phyloP scores from a whole-genome alignment of 1,140 invertebrate species.

The Heliconius congener region DNA sequence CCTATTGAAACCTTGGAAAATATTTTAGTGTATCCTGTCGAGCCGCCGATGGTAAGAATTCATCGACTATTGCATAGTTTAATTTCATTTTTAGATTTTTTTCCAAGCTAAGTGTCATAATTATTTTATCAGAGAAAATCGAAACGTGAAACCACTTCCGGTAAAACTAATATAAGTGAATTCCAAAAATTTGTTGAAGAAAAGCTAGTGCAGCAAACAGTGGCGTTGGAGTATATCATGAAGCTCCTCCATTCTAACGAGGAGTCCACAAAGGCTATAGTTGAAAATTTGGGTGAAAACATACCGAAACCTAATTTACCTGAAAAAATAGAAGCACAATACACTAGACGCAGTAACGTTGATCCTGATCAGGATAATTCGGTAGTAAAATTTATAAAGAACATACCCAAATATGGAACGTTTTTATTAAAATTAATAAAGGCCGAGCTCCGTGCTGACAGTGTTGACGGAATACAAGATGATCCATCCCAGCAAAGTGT shows the following conservation, averaged over 20 bases:
- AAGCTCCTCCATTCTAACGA: constrained; percentile 47
- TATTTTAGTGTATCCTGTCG: constrained; percentile 42
- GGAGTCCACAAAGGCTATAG: constrained; percentile 45
- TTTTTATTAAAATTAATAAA: constrained; percentile 53
- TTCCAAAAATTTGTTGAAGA: constrained; percentile 59
- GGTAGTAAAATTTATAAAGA: constrained; percentile 48
- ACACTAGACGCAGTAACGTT: constrained; percentile 43
- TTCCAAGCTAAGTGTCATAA: constrained; percentile 33
- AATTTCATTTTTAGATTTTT: neutral
- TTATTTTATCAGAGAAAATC: constrained; percentile 53
- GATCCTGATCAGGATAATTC: constrained; percentile 44
- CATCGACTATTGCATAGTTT: neutral
- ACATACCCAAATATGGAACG: constrained; percentile 53
- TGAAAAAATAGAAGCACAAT: constrained; percentile 52
- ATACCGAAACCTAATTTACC: constrained; percentile 51
- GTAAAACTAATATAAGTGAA: constrained; percentile 32
- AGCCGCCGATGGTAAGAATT: constrained; percentile 47
- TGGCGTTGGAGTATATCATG: constrained; percentile 59
- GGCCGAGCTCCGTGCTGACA: constrained; percentile 38
- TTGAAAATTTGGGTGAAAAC: constrained; percentile 48
- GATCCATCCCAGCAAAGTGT: constrained; percentile 41
- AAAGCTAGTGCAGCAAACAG: constrained; percentile 57
- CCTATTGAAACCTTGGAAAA: constrained; percentile 45
- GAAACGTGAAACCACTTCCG: constrained; percentile 47
- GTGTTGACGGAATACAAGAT: constrained; percentile 45